Evolutionary conservation across 1,140 invertebrate species (phyloP).

Genomic region (Coptotermes formosanus): DNA sequence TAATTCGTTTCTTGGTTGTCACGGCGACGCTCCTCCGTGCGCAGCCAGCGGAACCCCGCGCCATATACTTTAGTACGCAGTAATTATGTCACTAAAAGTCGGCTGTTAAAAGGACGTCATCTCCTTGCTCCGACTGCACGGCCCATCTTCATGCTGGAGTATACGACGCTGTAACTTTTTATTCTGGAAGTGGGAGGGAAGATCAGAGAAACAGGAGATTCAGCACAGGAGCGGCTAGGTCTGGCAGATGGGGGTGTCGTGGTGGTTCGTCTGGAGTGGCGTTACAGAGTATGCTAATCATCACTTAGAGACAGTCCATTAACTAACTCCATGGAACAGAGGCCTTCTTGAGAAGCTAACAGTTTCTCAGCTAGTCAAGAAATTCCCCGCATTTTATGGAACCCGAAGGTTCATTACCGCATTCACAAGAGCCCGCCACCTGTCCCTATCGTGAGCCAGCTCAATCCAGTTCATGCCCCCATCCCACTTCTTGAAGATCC

Average conservation of each 20-base stretch:
- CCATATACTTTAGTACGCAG: background rate
- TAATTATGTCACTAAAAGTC: constrained; percentile 7
- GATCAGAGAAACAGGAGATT: background rate
- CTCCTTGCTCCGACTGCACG: background rate
- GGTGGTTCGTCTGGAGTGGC: background rate
- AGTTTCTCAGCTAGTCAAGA: too few relatives aligned
- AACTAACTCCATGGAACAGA: too few relatives aligned
- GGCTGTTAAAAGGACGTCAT: constrained; percentile 8
- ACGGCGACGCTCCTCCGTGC: background rate
- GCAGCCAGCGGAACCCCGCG: background rate
- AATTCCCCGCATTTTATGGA: too few relatives aligned
- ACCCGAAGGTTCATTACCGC: too few relatives aligned
- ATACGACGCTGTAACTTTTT: background rate
- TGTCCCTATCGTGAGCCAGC: too few relatives aligned
- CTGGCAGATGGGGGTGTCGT: background rate
- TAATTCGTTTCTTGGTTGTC: too few relatives aligned
- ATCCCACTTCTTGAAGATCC: too few relatives aligned
- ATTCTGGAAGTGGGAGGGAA: background rate
- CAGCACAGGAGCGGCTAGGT: background rate
- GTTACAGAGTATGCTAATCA: too few relatives aligned
- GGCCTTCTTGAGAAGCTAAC: too few relatives aligned
- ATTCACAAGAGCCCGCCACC: too few relatives aligned
- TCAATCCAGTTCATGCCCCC: too few relatives aligned
- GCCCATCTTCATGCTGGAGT: background rate
- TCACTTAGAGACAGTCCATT: too few relatives aligned